Base-by-base conservation (phyloP, 2,113 vertebrate species). In the Agapornis roseicollis region DNA sequence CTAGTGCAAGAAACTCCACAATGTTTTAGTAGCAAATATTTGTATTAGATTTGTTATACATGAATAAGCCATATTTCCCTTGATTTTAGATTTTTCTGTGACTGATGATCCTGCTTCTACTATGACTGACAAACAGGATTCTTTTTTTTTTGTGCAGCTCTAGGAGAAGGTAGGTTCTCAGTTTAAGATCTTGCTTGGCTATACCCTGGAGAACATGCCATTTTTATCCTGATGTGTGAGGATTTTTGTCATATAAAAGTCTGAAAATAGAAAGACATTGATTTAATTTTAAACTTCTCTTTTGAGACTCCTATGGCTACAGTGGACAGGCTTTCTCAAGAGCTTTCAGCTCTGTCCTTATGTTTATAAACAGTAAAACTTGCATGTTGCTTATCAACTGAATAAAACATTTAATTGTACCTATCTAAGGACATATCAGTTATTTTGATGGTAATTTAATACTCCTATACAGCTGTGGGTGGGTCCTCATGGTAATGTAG, bases 401-500 rank as follows among this genome's bases (percentile, higher is more conserved):
- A 94, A 81, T 53, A 85, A 93, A 95, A 84, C 33, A 80, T 71
- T 93, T 78, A 90, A 89, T 74, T 84, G 60, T 79, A 90, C 61
- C 42, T 80, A 68, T 60, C 20, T 71, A 70, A 90, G 23, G 39
- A 29, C 6, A 10, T 24, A 80, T 74, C 55, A 65, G 41, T 53
- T 83, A 87, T 79, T 90, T 70, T 93, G 41, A 91, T 60, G 46
- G 47, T 49, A 84, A 85, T 86, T 83, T 74, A 91, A 93, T 58
- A 95, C 29, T 23, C 89, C 25, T 71, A 4, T 89, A 70, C 73
- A 63, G 7, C 42, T 78, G 37, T 68, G 64, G 58, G 65, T 77
- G 37, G 9, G 18, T 61, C 41, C n/a, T 83, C 13, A 29, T 29
- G 6, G 33, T 46, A 84, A 81, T 44, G 33, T 19, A 82, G 17